Conservation (phyloP, 2,888 invertebrate species). For the Spicauda simplicius region DNA sequence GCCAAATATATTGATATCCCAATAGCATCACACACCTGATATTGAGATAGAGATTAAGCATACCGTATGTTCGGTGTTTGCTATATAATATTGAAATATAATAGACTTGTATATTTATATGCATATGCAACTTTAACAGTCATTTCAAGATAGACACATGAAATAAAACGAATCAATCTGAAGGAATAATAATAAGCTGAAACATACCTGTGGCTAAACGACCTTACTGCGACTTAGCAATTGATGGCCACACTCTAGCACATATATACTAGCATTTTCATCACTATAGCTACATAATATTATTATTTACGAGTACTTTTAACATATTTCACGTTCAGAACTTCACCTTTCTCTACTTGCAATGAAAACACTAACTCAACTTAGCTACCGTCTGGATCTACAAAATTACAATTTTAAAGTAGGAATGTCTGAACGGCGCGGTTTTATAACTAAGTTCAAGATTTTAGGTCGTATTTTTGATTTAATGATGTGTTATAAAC, state of each 20-base stretch:
- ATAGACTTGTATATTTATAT: too few species aligned
- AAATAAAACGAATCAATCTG: background rate
- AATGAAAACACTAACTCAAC: conserved; percentile 3
- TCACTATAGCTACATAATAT: background rate
- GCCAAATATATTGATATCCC: too few species aligned
- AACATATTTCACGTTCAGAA: background rate
- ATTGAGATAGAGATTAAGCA: too few species aligned
- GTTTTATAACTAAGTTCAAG: conserved; percentile 1
- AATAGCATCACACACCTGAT: too few species aligned
- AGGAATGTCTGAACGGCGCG: conserved; percentile 21
- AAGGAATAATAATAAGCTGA: background rate
- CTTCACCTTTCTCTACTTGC: background rate
- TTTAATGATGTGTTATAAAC: background rate
- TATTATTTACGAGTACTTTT: background rate
- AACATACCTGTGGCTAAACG: conserved; percentile 19
- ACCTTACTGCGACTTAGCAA: conserved; percentile 1
- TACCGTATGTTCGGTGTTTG: too few species aligned
- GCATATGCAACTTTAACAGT: too few species aligned
- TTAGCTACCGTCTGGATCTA: conserved; percentile 8
- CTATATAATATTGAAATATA: too few species aligned
- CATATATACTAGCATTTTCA: background rate
- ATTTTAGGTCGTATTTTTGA: background rate
- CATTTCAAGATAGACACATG: too few species aligned
- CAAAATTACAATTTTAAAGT: conserved; percentile 35
- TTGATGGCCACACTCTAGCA: background rate